Percentiles rank a stretch among this genome's conserved stretches.
Evolutionary conservation across 2,113 vertebrate genomes (phyloP).

Genomic region (Chamaetylas fuelleborni): DNA sequence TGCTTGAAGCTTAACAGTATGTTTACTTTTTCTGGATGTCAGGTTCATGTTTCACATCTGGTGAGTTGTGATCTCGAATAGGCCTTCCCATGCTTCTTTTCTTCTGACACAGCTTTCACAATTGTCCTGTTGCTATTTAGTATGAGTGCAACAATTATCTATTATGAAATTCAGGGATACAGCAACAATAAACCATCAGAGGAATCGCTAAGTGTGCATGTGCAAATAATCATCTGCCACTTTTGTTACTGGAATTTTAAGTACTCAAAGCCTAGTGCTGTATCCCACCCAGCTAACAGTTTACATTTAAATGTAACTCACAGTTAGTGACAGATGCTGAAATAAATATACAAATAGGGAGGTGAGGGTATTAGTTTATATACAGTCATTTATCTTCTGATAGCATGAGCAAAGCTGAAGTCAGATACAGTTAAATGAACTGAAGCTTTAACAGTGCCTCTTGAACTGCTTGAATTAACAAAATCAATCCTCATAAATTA

Average conservation of each 20-base stretch:
- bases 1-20: neutral
- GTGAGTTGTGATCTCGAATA: neutral
- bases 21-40: neutral
- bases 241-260: neutral
- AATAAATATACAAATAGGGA: slow-evolving; percentile 23
- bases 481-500: slow-evolving; percentile 79
- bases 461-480: slow-evolving; percentile 75
- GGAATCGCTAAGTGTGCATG: neutral
- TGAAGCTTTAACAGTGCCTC: slow-evolving; percentile 65
- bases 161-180: neutral
- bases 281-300: neutral
- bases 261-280: neutral
- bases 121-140: neutral
- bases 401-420: slow-evolving; percentile 53
- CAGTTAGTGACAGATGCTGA: slow-evolving; percentile 36
- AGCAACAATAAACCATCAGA: neutral
- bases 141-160: neutral
- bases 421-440: slow-evolving; percentile 65
- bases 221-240: neutral
- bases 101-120: neutral
- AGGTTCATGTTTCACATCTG: neutral
- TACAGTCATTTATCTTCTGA: slow-evolving; percentile 60
- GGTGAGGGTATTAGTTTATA: slow-evolving; percentile 5
- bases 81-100: neutral
- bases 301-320: slow-evolving; percentile 38